phyloP scores from a whole-genome alignment of 2,888 invertebrate species.

The Protophormia terraenovae region DNA sequence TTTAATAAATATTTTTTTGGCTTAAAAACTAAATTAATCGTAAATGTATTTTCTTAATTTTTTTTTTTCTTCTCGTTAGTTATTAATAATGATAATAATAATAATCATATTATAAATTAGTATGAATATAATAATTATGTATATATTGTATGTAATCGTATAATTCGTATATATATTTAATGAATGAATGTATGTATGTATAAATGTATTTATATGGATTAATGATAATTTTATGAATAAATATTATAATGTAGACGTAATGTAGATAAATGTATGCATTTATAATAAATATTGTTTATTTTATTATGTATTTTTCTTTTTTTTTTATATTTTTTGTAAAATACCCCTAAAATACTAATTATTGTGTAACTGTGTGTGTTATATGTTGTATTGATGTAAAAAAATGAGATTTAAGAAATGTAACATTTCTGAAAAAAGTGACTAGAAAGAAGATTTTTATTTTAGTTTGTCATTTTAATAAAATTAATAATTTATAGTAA shows the following conservation, averaged over 20 bases:
- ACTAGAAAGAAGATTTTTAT: constrained; percentile 40
- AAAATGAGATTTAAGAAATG: constrained; percentile 26
- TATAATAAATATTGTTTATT: constrained; percentile 62
- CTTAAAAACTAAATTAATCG: constrained; percentile 22
- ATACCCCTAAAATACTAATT: constrained; percentile 55
- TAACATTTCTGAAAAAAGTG: constrained; percentile 26
- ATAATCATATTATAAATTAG: constrained; percentile 19
- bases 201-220: constrained; percentile 53
- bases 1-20: constrained; percentile 18
- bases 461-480: constrained; percentile 46
- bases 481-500: constrained; percentile 18
- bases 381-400: constrained; percentile 26
- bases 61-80: background rate
- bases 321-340: constrained; percentile 43
- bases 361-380: constrained; percentile 38
- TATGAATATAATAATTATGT: background rate
- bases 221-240: constrained; percentile 60
- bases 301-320: constrained; percentile 26
- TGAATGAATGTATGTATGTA: constrained; percentile 53
- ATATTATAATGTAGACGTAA: constrained; percentile 65
- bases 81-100: constrained; percentile 7
- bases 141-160: background rate
- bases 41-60: background rate
- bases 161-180: background rate
- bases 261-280: constrained; percentile 65